Evolutionary conservation across 2,113 vertebrate species (phyloP).

Genomic region (Mirounga angustirostris): DNA sequence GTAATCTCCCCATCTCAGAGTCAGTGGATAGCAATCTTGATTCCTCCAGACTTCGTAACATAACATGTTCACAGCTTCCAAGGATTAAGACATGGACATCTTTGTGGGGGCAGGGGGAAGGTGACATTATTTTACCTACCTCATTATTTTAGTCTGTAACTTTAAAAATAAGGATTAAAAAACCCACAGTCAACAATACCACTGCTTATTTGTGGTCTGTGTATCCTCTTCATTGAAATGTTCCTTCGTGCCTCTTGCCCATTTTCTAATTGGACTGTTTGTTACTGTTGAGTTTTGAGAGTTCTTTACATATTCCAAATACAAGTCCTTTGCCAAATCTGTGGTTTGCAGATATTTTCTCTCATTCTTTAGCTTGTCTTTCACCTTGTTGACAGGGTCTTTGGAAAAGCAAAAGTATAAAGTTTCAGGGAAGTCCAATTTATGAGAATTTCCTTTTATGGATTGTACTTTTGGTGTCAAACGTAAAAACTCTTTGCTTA

Average conservation of each 20-base stretch:
- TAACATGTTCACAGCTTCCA: background rate
- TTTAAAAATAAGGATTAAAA: constrained; percentile 9
- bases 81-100: background rate
- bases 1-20: background rate
- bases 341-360: background rate
- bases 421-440: background rate
- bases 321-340: background rate
- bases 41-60: background rate
- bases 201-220: background rate
- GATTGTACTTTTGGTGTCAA: background rate
- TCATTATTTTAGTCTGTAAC: background rate
- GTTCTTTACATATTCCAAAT: background rate
- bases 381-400: background rate
- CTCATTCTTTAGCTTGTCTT: background rate
- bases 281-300: background rate
- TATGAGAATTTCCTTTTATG: background rate
- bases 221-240: background rate
- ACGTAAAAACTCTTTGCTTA: background rate
- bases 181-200: background rate
- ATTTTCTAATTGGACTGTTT: background rate
- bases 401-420: background rate
- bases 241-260: background rate
- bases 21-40: background rate
- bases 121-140: background rate
- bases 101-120: background rate